Evolutionary conservation across 1,140 invertebrate species (phyloP), one percentile per base, ranked within the genome.

Genomic region (Micrasema minimum): DNA sequence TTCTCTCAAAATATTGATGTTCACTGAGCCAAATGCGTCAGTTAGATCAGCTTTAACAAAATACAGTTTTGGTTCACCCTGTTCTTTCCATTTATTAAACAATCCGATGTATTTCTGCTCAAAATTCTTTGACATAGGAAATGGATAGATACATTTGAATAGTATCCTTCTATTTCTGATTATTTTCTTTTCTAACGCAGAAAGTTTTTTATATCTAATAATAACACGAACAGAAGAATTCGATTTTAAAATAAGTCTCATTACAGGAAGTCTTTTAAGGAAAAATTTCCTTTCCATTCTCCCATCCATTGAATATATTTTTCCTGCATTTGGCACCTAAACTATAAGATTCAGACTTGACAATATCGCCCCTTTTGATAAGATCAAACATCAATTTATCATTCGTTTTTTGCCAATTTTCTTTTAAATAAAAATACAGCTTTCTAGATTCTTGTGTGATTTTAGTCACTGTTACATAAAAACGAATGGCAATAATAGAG

Each of bases 1-100:
- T 72, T 73, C 80, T 35, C 79, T 66, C 48, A 85, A 75, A 35
- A 77, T 77, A 10, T 75, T 69, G 72, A 75, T 82, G 70, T 82
- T 78, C 20, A 85, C 80, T 1, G 78, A 81, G 9, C 83, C 83
- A 79, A 85, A 85, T 38, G 83, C 83, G 79, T 85, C 81, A 48
- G 77, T 79, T 1, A 85, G 72, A 76, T 85, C 83, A 22, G 80
- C 79, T 79, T 83, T 84, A 4, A 84, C 76, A 77, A 84, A 83
- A 78, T 83, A 85, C 18, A 85, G 73, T 72, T 79, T 80, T 26
- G 83, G 83, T 67, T 79, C 78, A 51, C 79, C 77, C 5, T 70
- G 43, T 16, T 75, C 66, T n/a, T 78, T 4, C 83, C 83, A 85
- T 48, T 76, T 76, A 18, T 35, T 53, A 75, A 79, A 76, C 1